These are phyloP conservation scores for Hirtodrosophila histrioides DNA, from an alignment of 2,888 invertebrate genomes.

Conservation along the genomic window DNA sequence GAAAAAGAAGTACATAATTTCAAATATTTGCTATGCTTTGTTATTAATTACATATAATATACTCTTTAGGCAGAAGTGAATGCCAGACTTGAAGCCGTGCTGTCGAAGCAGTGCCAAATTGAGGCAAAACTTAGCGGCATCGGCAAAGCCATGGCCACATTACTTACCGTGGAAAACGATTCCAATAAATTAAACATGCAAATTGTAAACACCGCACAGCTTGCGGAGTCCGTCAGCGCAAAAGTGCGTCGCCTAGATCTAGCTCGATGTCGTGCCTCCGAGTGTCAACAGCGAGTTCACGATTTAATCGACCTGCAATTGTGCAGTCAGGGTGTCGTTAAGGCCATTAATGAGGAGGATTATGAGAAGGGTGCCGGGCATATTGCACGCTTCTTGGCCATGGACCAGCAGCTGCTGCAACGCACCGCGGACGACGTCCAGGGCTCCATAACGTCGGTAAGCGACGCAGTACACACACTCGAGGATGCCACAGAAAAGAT, in stretches of 20 bases:
- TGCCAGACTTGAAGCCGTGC: slow-evolving; percentile 88
- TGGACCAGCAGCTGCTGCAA: slow-evolving; percentile 93
- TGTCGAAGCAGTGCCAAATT: slow-evolving; percentile 90
- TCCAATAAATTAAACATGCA: slow-evolving; percentile 92
- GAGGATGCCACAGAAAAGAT: slow-evolving; percentile 91
- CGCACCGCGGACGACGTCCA: slow-evolving; percentile 91
- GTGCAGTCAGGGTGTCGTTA: slow-evolving; percentile 98
- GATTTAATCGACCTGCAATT: slow-evolving; percentile 97
- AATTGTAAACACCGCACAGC: slow-evolving; percentile 93
- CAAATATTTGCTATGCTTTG: neutral
- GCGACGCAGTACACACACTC: slow-evolving; percentile 85
- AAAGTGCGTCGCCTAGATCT: slow-evolving; percentile 97
- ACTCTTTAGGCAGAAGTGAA: slow-evolving; percentile 87
- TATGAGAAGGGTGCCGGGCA: slow-evolving; percentile 98
- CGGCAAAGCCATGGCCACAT: slow-evolving; percentile 91
- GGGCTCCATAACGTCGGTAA: slow-evolving; percentile 85
- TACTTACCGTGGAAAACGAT: slow-evolving; percentile 91
- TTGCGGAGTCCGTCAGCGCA: slow-evolving; percentile 97
- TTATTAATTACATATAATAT: neutral
- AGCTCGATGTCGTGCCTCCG: slow-evolving; percentile 94
- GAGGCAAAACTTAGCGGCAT: slow-evolving; percentile 92
- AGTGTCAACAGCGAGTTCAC: slow-evolving; percentile 96
- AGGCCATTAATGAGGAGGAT: slow-evolving; percentile 96
- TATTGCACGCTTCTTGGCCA: slow-evolving; percentile 95
- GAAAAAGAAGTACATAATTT: slow-evolving; percentile 71